phyloP scores from a whole-genome alignment of 2,113 vertebrate genomes.

The Pachycephala philippinensis region DNA sequence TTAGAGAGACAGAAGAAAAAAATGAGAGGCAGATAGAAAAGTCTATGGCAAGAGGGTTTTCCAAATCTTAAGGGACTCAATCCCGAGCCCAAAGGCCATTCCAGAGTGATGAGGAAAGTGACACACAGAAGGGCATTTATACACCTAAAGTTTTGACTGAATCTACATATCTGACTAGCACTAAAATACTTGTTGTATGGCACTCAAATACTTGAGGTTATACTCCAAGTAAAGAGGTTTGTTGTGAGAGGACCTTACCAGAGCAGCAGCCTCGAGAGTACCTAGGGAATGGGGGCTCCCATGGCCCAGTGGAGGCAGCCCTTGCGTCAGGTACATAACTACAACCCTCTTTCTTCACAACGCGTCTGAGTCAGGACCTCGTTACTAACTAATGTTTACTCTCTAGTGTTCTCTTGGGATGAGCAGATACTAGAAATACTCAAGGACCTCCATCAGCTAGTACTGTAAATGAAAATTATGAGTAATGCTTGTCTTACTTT shows the following conservation, averaged over 20 bases:
- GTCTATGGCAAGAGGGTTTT: not conserved
- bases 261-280: not conserved
- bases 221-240: not conserved
- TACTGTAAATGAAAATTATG: not conserved
- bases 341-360: not conserved
- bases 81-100: not conserved
- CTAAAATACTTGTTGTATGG: not conserved
- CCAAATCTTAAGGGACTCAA: not conserved
- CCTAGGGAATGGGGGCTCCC: not conserved
- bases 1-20: not conserved
- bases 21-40: not conserved
- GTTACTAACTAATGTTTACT: not conserved
- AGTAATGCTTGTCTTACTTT: not conserved
- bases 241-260: not conserved
- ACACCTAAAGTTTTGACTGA: not conserved
- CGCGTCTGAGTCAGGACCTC: not conserved
- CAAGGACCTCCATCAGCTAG: not conserved
- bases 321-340: not conserved
- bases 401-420: not conserved
- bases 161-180: not conserved
- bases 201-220: not conserved
- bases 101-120: fast-evolving
- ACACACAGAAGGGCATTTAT: not conserved
- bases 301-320: fast-evolving
- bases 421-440: not conserved